Base-by-base conservation (phyloP, 2,888 invertebrate genomes). In the Drosophila subsilvestris region DNA sequence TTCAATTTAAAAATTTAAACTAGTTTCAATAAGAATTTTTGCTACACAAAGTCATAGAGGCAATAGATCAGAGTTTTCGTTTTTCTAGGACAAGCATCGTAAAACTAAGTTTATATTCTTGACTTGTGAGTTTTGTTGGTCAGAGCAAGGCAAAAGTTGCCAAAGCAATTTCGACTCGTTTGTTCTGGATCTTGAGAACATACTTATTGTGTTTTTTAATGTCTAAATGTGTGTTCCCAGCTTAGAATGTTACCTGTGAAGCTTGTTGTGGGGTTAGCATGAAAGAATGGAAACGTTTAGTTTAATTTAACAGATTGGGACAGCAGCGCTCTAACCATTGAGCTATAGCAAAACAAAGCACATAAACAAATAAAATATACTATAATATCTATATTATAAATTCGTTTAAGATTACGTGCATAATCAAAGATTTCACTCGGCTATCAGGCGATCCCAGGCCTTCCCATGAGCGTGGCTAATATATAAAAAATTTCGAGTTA, bases 371-470 rank as follows among this genome's bases (percentile, higher is more conserved):
- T 37, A 14, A 37, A 6, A 37, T 37, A n/a, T 37, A 37, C 14
- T 37, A 37, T 1, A 14, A 2, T 14, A 14, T 32, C 1, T 2
- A 32, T 37, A n/a, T 7, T 14, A n/a, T 37, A 37, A 37, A 37
- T 37, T 2, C 2, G 5, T 14, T 32, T 14, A 14, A 1, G 0
- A 14, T 4, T 14, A 12, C 32, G 12, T 3, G 29, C 10, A 10
- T 10, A 32, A 54, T 44, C 29, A 17, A 17, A 22, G 29, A 43
- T 54, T 55, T 10, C 48, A 66, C 67, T 55, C 47, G 25, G 14
- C 10, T 56, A 45, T 25, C 57, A 61, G 32, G 43, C 57, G 45
- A 43, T 66, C 29, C 45, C 65, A 65, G 53, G 7, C 14, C 37
- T 37, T 37, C 37, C 37, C 37, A n/a, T 37, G n/a, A 37, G 37